Evolutionary conservation across 2,113 vertebrate species (phyloP), one percentile per base, ranked within the genome.

Genomic region (Charadrius vociferus): DNA sequence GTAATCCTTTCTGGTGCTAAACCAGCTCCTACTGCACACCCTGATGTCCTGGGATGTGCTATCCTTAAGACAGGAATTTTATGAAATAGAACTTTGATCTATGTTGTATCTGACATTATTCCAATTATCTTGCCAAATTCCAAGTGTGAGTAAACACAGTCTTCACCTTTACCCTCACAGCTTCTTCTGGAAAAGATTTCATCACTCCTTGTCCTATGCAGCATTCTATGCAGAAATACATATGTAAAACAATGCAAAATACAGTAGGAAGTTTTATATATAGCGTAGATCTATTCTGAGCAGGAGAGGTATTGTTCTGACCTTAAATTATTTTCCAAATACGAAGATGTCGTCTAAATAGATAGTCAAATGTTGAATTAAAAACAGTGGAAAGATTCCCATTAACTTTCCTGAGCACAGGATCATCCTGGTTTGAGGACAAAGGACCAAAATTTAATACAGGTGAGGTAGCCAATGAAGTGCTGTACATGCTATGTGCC

Each of bases 101-200:
- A 1, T 85, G 36, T 80, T 96, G 36, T 62, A 70, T 82, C 78
- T 96, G 90, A 96, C 78, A 66, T 88, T 95, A 87, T 95, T 94
- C 90, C 74, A 90, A 73, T 80, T 82, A 82, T 68, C 72, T 84
- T 93, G 94, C 83, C 94, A 93, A 84, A 84, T 89, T 96, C 83
- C 86, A 91, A 86, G 66, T 65, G 67, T 84, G 82, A 81, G 59
- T 86, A 95, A 95, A 95, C 88, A 95, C 22, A 81, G 43, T 61
- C 66, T 87, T 94, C 70, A 80, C 65, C 43, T 91, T 87, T 83
- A 91, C 26, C 55, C 67, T 96, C 52, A 63, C 55, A 86, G 63
- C 59, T 92, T 94, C 68, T 79, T 16, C 50, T 82, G 74, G 78
- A 94, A 79, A 88, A 83, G 10, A 70, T 81, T 82, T 84, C 75